A percentile compares a stretch with the other conserved stretches of the same genome.
Conservation (phyloP, 2,888 invertebrate species). For the Eupithecia exiguata region DNA sequence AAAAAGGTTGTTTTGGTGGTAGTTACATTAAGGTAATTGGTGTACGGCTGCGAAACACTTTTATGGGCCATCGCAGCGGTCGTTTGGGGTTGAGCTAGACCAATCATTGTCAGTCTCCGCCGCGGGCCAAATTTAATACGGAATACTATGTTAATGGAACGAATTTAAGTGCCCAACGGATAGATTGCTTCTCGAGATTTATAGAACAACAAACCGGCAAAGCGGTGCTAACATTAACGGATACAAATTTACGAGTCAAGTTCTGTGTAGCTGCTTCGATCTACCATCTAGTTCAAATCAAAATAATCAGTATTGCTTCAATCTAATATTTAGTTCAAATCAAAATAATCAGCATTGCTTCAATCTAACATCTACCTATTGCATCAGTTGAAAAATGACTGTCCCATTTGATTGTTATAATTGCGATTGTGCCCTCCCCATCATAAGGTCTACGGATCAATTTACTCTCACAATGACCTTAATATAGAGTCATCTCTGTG, state of each 20-base stretch:
- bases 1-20: slow-evolving; percentile 78
- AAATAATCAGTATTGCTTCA: slow-evolving; percentile 41
- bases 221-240: slow-evolving; percentile 59
- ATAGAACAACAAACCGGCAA: slow-evolving; percentile 65
- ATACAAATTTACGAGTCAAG: slow-evolving; percentile 52
- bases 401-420: slow-evolving; percentile 61
- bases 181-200: slow-evolving; percentile 73
- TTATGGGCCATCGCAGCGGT: slow-evolving; percentile 74
- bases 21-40: slow-evolving; percentile 82
- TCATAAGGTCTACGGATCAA: slow-evolving; percentile 70
- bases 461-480: slow-evolving; percentile 79
- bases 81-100: slow-evolving; percentile 71
- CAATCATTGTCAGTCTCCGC: slow-evolving; percentile 76
- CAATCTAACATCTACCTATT: slow-evolving; percentile 34
- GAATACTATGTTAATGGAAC: slow-evolving; percentile 73
- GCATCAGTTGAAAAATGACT: slow-evolving; percentile 52
- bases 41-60: slow-evolving; percentile 77
- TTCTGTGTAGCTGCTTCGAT: slow-evolving; percentile 38
- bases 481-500: slow-evolving; percentile 74
- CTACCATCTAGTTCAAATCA: slow-evolving; percentile 38
- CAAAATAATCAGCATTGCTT: slow-evolving; percentile 17
- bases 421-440: slow-evolving; percentile 65
- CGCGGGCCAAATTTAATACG: slow-evolving; percentile 69
- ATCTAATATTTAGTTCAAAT: slow-evolving; percentile 35
- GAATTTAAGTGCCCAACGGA: slow-evolving; percentile 69